Percentiles rank a stretch among this genome's conserved stretches.
Evolutionary conservation across 2,113 vertebrate genomes (phyloP).

Genomic region (Anas platyrhynchos): DNA sequence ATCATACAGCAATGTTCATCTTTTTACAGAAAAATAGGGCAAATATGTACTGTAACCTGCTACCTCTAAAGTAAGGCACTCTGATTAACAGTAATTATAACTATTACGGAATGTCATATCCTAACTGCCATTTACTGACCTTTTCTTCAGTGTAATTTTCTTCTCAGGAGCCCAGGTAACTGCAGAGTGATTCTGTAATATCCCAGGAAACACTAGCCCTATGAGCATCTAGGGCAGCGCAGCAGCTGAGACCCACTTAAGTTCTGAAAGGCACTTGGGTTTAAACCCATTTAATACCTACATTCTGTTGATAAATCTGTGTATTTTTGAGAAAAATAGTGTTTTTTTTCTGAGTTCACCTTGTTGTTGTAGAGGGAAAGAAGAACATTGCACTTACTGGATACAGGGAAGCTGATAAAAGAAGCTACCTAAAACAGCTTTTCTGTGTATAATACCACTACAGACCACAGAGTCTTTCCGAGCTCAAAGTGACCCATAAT

Average conservation of each 20-base stretch:
- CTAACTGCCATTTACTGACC: background rate
- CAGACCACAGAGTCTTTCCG: background rate
- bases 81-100: background rate
- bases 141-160: background rate
- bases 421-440: background rate
- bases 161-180: background rate
- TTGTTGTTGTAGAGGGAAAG: fast-evolving
- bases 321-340: background rate
- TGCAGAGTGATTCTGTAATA: no score
- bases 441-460: background rate
- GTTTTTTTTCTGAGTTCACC: background rate
- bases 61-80: background rate
- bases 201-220: background rate
- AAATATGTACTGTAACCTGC: background rate
- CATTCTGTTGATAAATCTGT: background rate
- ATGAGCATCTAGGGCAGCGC: background rate
- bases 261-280: background rate
- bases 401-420: background rate
- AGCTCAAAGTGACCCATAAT: background rate
- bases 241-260: fast-evolving
- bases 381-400: background rate
- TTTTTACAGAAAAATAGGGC: background rate
- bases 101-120: background rate
- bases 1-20: fast-evolving
- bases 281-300: background rate